Evolutionary conservation across 1,140 invertebrate species (phyloP), one percentile per base, ranked within the genome.

Genomic region (Ostrea denselamellosa): DNA sequence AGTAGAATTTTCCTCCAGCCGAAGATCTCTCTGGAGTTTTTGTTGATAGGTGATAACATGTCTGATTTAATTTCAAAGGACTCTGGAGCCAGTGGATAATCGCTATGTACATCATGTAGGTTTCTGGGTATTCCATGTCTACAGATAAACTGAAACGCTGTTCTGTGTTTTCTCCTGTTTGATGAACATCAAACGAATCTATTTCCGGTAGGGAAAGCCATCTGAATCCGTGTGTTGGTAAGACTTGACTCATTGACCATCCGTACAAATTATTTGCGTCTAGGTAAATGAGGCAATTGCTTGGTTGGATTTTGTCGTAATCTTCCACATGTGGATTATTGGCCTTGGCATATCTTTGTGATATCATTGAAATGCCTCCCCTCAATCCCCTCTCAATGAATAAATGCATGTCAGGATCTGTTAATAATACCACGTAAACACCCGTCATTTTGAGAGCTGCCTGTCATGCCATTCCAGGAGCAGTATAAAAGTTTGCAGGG

Each of bases 41-140:
- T 14, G 17, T n/a, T 58, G 28, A 86, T 86, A 0, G 85, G n/a
- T 0, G 68, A 86, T 10, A 86, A 56, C 44, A 83, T 77, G 0
- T 54, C 77, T 62, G 83, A 52, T n/a, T 14, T 53, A 7, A 86
- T 28, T 25, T 8, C 54, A 17, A 87, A 28, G 17, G 62, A 85
- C 90, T 95, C 93, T 9, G 94, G 91, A 89, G 94, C 94, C 86
- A 95, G 96, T 0, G 62, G 62, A 62, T 96, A 95, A 89, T 96
- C 94, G 88, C 93, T 94, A 92, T 96, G 95, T 2, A 22, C 14
- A 84, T 96, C 93, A 92, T 96, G 96, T n/a, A 96, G 65, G n/a
- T n/a, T 51, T 94, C 5, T 0, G 92, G 92, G 86, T 94, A 94
- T 25, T 90, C 83, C 19, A 95, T 62, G n/a, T 94, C 91, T 12